These are phyloP conservation scores for Leuciscus idus DNA, from an alignment of 2,113 vertebrate species.

Conservation along the genomic window DNA sequence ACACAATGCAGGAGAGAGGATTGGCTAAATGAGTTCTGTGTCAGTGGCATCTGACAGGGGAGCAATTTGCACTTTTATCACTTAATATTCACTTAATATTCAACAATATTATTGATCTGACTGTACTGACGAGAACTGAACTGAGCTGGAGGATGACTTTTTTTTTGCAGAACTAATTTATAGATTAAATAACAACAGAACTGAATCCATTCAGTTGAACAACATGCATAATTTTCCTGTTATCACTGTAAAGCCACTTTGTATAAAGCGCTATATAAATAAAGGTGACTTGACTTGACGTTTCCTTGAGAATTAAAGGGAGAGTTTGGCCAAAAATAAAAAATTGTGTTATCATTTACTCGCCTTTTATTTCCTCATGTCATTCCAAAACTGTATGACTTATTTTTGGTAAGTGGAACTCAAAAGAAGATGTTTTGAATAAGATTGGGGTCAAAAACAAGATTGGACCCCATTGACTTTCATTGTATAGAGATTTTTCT, in stretches of 20 bases:
- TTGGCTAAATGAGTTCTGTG: slow-evolving; percentile 30
- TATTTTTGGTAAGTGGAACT: not conserved
- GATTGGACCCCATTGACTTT: not conserved
- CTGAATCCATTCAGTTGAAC: too few species aligned
- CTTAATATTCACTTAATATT: not conserved
- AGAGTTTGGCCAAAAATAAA: not conserved
- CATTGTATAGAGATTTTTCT: not conserved
- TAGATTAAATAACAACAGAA: too few species aligned
- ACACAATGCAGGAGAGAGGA: slow-evolving; percentile 3
- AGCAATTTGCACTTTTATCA: not conserved
- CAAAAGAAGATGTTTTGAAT: not conserved
- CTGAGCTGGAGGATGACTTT: too few species aligned
- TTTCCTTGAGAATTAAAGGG: not conserved
- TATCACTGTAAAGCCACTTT: too few species aligned
- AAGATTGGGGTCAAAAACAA: not conserved
- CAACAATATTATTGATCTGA: too few species aligned
- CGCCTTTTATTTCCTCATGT: not conserved
- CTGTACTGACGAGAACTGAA: too few species aligned
- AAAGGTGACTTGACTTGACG: too few species aligned
- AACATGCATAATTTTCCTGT: too few species aligned
- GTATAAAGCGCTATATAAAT: too few species aligned
- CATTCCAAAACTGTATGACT: not conserved
- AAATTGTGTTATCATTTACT: not conserved
- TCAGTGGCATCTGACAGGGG: not conserved
- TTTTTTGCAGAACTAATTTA: not conserved